Percentiles rank a stretch among this genome's conserved stretches.
These are phyloP conservation scores for Sardinella longiceps DNA, from an alignment of 2,797 vertebrate species.

Conservation along the genomic window DNA sequence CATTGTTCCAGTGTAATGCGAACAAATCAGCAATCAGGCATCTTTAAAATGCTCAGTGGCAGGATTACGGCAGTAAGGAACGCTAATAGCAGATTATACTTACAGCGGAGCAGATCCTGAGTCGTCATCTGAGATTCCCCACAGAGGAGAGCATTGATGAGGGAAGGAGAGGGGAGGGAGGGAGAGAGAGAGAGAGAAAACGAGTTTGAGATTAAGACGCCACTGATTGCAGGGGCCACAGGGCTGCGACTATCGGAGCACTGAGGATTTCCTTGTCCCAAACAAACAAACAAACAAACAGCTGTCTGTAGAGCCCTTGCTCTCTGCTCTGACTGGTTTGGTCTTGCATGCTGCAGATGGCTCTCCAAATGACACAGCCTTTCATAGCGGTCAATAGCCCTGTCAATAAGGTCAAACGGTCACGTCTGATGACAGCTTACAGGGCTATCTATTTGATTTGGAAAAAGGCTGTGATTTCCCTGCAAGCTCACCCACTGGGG, in stretches of 20 bases:
- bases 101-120: conserved; percentile 91
- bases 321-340: neutral
- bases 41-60: neutral
- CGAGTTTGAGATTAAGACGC: conserved; percentile 34
- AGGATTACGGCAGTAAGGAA: neutral
- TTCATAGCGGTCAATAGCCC: neutral
- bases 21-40: neutral
- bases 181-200: conserved; percentile 33
- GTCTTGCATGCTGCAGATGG: neutral
- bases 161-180: neutral
- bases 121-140: conserved; percentile 83
- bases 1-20: neutral
- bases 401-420: too few relatives aligned
- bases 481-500: neutral
- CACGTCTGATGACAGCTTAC: neutral
- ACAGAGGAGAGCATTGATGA: neutral
- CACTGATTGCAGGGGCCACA: neutral
- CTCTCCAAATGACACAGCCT: neutral
- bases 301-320: neutral
- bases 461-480: neutral
- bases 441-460: neutral
- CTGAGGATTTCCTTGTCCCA: neutral
- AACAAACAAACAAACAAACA: neutral
- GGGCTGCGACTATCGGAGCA: neutral
- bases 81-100: conserved; percentile 68